Base-by-base conservation (phyloP, 2,113 vertebrate species). In the Nesogale talazaci region DNA sequence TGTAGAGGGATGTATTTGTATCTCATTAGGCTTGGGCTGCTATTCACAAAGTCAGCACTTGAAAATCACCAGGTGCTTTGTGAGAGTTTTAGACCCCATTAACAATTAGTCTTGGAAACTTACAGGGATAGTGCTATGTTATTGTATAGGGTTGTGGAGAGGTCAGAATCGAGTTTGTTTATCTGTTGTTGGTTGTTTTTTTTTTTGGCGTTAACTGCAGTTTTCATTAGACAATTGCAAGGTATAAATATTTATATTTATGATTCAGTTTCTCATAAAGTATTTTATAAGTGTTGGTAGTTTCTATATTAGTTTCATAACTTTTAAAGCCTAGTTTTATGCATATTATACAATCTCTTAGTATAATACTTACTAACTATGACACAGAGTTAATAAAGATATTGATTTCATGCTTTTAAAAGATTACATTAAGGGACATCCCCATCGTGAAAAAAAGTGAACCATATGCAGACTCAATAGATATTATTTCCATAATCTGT, bases 381-480 rank as follows among this genome's bases (percentile, higher is more conserved):
- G 19, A 46, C 38, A 79, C 87, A 8, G 1, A 1, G 75, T 20
- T 59, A 76, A 56, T 83, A 79, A 87, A 31, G 10, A 40, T 8
- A 67, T 3, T 31, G 10, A 72, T 12, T 7, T 11, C 8, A 4
- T 70, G 36, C 56, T 52, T 34, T 56, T 65, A 20, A 61, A 70
- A 6, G 10, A 70, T 57, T 57, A 70, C 86, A 63, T 61, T 1
- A 86, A 77, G 15, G 40, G 75, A 25, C 88, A 46, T 22, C 29
- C 31, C 25, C 8, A 56, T 31, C 36, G 23, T 10, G 29, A 69
- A 7, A 19, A 86, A 84, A 78, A 74, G 40, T 72, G 38, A 19
- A 10, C 4, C 0, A 4, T 7, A 3, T 16, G 15, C 6, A 38
- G 5, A 12, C 2, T n/a, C 12, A 31, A 29, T 65, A 14, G 75